A percentile compares a stretch with the other conserved stretches of the same genome.
phyloP scores from a whole-genome alignment of 2,113 vertebrate genomes.

The Oenanthe melanoleuca region DNA sequence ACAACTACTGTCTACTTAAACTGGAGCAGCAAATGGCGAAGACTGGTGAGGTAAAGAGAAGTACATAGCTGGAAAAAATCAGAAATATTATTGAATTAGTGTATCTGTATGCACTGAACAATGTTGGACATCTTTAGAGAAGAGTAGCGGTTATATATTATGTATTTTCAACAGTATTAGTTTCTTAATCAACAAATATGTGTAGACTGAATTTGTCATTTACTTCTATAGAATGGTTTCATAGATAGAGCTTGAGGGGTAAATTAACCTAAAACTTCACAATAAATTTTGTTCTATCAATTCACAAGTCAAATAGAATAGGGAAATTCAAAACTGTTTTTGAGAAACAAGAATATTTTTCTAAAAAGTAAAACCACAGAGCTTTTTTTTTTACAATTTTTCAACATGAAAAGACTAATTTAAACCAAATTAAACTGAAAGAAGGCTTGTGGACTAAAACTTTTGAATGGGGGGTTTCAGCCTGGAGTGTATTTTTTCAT shows the following conservation, averaged over 20 bases:
- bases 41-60: neutral
- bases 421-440: conserved; percentile 14
- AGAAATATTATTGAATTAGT: neutral
- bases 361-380: neutral
- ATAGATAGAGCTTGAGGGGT: neutral
- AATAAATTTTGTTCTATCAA: neutral
- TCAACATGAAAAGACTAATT: conserved; percentile 15
- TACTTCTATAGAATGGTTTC: neutral
- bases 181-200: neutral
- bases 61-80: neutral
- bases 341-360: neutral
- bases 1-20: neutral
- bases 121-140: neutral
- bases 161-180: neutral
- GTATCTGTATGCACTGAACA: neutral
- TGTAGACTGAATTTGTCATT: neutral
- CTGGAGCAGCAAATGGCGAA: neutral
- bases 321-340: neutral
- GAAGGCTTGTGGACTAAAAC: neutral
- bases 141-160: neutral
- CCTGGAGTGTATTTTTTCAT: neutral
- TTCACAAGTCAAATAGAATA: neutral
- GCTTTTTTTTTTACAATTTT: neutral
- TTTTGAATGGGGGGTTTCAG: neutral
- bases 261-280: neutral